Evolutionary conservation across 2,888 invertebrate species (phyloP).

Genomic region (Plagodis dolabraria): DNA sequence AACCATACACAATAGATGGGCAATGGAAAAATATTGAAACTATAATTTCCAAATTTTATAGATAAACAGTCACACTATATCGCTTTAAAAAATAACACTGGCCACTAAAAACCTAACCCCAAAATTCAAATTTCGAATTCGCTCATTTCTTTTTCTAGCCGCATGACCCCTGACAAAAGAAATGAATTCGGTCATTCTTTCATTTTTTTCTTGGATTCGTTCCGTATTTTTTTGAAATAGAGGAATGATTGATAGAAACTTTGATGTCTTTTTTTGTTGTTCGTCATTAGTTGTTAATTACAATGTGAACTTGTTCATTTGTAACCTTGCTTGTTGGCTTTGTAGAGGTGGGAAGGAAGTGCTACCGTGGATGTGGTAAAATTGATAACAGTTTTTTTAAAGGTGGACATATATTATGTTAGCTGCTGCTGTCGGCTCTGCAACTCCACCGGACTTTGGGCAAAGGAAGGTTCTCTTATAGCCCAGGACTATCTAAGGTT

Average conservation of each 20-base stretch:
- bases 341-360: slow-evolving; percentile 38
- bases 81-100: background rate
- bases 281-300: slow-evolving; percentile 80
- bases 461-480: no score
- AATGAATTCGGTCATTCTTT: slow-evolving; percentile 36
- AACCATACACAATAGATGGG: no score
- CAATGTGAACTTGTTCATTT: slow-evolving; percentile 77
- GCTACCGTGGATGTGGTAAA: slow-evolving; percentile 46
- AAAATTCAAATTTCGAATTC: slow-evolving; percentile 10
- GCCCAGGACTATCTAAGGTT: no score
- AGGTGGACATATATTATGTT: no score
- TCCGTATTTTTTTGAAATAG: slow-evolving; percentile 66
- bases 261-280: slow-evolving; percentile 78
- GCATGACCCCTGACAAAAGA: slow-evolving; percentile 9
- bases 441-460: no score
- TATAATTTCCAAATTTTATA: no score
- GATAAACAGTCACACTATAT: no score
- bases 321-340: slow-evolving; percentile 55
- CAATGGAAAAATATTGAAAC: no score
- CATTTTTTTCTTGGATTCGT: slow-evolving; percentile 41
- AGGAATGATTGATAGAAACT: slow-evolving; percentile 77
- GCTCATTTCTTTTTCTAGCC: slow-evolving; percentile 2
- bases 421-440: no score
- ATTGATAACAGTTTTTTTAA: no score
- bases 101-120: slow-evolving; percentile 4